A percentile compares a stretch with the other conserved stretches of the same genome.
Conservation (phyloP, 2,113 vertebrate species). For the Laticauda colubrina region DNA sequence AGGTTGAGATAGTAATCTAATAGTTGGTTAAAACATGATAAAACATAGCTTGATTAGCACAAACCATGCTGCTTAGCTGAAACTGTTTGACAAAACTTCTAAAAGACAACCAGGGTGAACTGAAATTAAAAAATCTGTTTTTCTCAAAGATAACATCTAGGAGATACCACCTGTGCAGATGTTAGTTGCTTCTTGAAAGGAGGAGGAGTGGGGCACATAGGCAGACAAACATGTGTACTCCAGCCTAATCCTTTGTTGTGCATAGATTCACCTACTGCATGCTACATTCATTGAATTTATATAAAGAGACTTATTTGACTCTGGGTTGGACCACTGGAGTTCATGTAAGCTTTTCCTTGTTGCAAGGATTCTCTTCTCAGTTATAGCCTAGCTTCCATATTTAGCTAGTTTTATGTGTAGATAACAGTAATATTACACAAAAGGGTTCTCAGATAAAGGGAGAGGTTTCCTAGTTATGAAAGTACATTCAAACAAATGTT, state of each 20-base stretch:
- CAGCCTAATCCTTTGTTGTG: not conserved
- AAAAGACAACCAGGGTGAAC: not conserved
- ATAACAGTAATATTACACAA: not conserved
- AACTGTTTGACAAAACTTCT: not conserved
- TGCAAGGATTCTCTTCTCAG: not conserved
- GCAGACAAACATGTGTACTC: not conserved
- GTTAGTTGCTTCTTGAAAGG: not conserved
- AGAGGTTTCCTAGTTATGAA: not conserved
- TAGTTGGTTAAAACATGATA: constrained; percentile 12
- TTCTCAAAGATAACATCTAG: constrained; percentile 1
- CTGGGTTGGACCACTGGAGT: not conserved
- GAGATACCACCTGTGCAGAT: not conserved
- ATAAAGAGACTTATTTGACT: not conserved
- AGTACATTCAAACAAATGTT: not conserved
- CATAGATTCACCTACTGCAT: not conserved
- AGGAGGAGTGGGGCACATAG: not conserved
- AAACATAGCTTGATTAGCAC: constrained; percentile 17
- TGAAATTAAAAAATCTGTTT: not conserved
- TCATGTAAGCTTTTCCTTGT: not conserved
- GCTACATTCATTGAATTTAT: not conserved
- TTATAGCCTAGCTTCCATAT: not conserved
- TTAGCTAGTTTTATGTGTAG: not conserved
- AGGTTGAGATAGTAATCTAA: constrained; percentile 19
- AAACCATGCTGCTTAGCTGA: not conserved
- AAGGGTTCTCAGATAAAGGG: not conserved